Evolutionary conservation across 2,797 vertebrate genomes (phyloP), one percentile per base, ranked within the genome.

Genomic region (Thripadectes ignobilis): DNA sequence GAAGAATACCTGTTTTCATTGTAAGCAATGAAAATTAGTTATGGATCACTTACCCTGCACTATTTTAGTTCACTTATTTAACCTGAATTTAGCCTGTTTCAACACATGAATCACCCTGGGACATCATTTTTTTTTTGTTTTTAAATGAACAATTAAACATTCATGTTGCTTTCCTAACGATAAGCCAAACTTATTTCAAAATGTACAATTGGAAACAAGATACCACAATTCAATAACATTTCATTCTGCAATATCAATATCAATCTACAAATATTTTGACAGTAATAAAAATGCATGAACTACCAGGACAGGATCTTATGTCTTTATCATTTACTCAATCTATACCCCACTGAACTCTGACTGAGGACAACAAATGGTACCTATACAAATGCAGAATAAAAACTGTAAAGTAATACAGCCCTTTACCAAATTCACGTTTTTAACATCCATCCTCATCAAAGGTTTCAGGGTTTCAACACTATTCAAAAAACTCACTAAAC

Each of bases 21-120:
- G 68, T 12, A 73, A 76, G 18, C n/a, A 63, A 39, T 20, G 38
- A 76, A 65, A 93, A 92, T 90, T 78, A 69, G 23, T 84, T 81
- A 78, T 0, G 3, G 48, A 87, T 87, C 61, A 76, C 67, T 88
- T 83, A 51, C 41, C 78, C 46, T 41, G 30, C 34, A 32, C 55
- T 46, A 79, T 93, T 88, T 92, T 89, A 77, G 39, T 80, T 91
- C 74, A 81, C 32, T 45, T 93, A 41, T 65, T 91, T 86, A 87
- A 77, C 66, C 48, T 52, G 41, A 74, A 80, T 63, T 32, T 77
- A 57, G 38, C 11, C 45, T 46, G 21, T 73, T 86, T 92, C 66
- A 67, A 71, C n/a, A 67, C 20, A 58, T 43, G 48, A 88, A 76
- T 85, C 63, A 78, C 12, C 46, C 15, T 10, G 29, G 54, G 49